Base-by-base conservation (phyloP, 2,113 vertebrate species). In the Marmota monax region DNA sequence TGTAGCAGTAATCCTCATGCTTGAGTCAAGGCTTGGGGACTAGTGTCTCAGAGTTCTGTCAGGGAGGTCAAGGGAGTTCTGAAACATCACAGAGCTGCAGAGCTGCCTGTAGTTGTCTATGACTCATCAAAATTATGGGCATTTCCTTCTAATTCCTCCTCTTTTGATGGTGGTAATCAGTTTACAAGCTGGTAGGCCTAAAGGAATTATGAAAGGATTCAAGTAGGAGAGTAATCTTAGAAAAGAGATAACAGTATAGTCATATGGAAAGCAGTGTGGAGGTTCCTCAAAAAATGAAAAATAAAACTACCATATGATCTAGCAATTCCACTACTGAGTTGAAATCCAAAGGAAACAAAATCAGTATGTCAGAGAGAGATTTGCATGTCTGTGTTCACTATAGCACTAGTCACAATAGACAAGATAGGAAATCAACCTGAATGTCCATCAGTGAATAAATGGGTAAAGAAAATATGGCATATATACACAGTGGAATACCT, bases 151-250 rank as follows among this genome's bases (percentile, higher is more conserved):
- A 76, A 18, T 13, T 84, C 25, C 23, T 90, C 34, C 10, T 56
- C n/a, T 70, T 87, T 80, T 61, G 61, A 72, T 51, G 27, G 16
- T n/a, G 10, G 16, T 83, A 39, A 51, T 84, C 42, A 39, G 89
- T 95, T 85, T 83, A 51, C 84, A 70, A 93, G 63, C 82, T 53
- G 22, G 69, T 63, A 39, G 29, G 7, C 32, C 53, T 37, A 14
- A n/a, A 56, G 56, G 56, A 92, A 82, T 67, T 86, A 70, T 42
- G 58, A 53, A 39, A 96, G 56, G 25, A 37, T 69, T 90, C 51
- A 84, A 42, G 20, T 73, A 79, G 70, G 48, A 96, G 88, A 93
- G 65, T 69, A 70, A 67, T 70, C n/a, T 77, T 87, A 88, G 48
- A 86, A 94, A 94, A 85, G 67, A 82, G 32, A 39, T 42, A 70